Conservation (phyloP, 2,797 vertebrate species). For the Acipenser transmontanus region DNA sequence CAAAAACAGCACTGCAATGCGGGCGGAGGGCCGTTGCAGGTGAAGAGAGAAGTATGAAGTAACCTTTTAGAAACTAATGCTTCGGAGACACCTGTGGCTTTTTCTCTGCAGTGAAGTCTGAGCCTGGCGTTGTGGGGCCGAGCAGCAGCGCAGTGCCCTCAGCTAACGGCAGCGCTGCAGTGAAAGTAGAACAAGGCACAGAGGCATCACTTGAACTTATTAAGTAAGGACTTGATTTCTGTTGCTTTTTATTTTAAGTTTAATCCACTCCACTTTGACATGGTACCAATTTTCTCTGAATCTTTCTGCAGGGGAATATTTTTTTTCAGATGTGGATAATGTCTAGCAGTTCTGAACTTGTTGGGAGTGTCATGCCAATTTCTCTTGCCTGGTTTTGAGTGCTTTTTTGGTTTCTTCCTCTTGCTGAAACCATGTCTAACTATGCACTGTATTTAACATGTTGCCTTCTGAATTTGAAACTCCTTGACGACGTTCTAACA, state of each 20-base stretch:
- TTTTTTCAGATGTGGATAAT: no score
- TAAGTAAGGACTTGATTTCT: conserved; percentile 62
- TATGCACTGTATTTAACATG: no score
- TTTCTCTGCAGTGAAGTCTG: conserved; percentile 80
- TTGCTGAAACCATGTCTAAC: no score
- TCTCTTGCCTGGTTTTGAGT: no score
- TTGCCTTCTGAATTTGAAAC: no score
- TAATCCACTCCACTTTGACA: background rate
- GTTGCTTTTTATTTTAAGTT: background rate
- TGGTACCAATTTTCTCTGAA: background rate
- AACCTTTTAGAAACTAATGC: background rate
- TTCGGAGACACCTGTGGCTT: background rate
- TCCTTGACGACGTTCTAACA: no score
- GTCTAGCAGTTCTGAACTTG: no score
- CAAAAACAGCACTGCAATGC: no score
- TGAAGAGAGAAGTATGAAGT: background rate
- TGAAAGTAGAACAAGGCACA: conserved; percentile 84
- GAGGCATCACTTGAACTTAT: conserved; percentile 76
- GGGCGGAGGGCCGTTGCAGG: background rate
- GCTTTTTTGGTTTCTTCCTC: no score
- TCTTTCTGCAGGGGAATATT: no score
- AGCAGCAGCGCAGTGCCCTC: conserved; percentile 45
- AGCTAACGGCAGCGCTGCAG: conserved; percentile 50
- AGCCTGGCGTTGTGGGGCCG: conserved; percentile 67
- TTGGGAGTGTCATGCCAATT: no score